phyloP scores from a whole-genome alignment of 2,888 invertebrate species.

The Xestia c-nigrum region DNA sequence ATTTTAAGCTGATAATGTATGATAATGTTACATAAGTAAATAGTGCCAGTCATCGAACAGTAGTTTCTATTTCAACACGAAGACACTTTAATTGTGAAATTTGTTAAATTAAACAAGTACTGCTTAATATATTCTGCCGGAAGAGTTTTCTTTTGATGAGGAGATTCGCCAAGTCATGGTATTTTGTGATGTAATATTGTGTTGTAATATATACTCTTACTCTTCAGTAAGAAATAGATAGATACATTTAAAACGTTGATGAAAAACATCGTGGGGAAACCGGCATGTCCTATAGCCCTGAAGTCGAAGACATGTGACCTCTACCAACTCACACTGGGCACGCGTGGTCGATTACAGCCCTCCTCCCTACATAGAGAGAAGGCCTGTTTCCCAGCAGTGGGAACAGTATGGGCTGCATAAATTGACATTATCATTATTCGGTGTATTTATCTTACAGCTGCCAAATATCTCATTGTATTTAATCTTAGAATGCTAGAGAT shows the following conservation, averaged over 20 bases:
- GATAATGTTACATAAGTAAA: neutral
- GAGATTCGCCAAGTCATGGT: slow-evolving; percentile 27
- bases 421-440: neutral
- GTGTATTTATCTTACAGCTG: neutral
- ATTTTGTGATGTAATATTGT: slow-evolving; percentile 21
- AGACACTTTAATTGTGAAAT: slow-evolving; percentile 42
- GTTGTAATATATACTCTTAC: neutral
- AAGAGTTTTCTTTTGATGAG: slow-evolving; percentile 12
- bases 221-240: too few species aligned
- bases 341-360: neutral
- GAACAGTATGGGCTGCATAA: neutral
- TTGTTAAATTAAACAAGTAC: slow-evolving; percentile 52
- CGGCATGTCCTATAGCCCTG: neutral
- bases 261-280: neutral
- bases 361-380: neutral
- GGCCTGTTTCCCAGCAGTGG: neutral
- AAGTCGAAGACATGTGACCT: neutral
- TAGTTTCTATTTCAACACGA: slow-evolving; percentile 43
- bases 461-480: neutral
- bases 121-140: slow-evolving; percentile 33
- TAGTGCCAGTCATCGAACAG: slow-evolving; percentile 14
- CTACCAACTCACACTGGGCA: neutral
- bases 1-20: too few species aligned
- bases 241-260: neutral
- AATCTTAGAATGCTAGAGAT: neutral